Percentiles rank a stretch among this genome's conserved stretches.
phyloP scores from a whole-genome alignment of 2,797 vertebrate genomes.

The Threskiornis aethiopicus region DNA sequence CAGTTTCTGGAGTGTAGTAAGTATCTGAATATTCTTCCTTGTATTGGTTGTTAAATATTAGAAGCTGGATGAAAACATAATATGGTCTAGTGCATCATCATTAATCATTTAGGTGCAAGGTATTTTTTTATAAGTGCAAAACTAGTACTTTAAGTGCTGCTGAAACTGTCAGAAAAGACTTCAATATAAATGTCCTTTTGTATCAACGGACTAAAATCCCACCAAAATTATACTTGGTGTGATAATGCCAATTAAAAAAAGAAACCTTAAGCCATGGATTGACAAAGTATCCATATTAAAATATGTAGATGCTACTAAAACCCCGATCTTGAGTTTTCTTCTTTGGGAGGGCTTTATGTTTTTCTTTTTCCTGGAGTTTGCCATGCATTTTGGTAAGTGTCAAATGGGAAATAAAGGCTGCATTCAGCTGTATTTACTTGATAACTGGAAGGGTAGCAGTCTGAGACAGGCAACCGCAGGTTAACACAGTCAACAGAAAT shows the following conservation, averaged over 20 bases:
- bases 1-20: conserved; percentile 97
- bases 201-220: not conserved
- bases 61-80: not conserved
- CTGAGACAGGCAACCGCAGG: not conserved
- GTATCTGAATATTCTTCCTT: conserved; percentile 64
- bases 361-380: not conserved
- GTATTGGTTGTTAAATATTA: not conserved
- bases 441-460: not conserved
- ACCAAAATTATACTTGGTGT: not conserved
- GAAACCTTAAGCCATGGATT: not conserved
- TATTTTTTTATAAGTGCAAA: not conserved
- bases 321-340: not conserved
- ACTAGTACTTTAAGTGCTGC: not conserved
- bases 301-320: not conserved
- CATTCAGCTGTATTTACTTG: not conserved
- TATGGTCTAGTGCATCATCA: not conserved
- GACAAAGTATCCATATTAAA: not conserved
- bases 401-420: not conserved
- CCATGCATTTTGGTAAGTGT: not conserved
- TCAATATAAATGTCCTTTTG: not conserved
- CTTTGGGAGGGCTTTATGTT: not conserved
- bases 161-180: not conserved
- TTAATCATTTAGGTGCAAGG: not conserved
- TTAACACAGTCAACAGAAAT: not conserved
- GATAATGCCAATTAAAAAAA: not conserved